A percentile compares a stretch with the other conserved stretches of the same genome.
Evolutionary conservation across 2,888 invertebrate species (phyloP).

Genomic region (Lycocerus yunnanus): DNA sequence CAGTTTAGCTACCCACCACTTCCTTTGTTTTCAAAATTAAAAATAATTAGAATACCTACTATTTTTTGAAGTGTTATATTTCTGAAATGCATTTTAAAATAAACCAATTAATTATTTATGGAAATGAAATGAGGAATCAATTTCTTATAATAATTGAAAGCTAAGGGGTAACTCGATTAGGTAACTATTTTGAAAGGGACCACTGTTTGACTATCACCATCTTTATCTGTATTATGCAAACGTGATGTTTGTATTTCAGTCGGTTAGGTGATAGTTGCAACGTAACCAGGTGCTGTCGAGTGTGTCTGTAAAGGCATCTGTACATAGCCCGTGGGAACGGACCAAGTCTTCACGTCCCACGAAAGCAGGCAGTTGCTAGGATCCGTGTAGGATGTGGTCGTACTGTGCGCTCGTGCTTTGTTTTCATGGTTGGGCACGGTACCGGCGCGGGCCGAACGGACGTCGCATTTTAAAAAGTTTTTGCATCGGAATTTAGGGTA

Average conservation of each 20-base stretch:
- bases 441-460: slow-evolving; percentile 42
- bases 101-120: not conserved
- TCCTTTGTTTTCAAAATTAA: not conserved
- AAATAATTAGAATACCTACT: too few species aligned
- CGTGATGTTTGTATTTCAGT: slow-evolving; percentile 17
- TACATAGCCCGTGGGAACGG: slow-evolving; percentile 33
- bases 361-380: slow-evolving; percentile 28
- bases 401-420: slow-evolving; percentile 32
- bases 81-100: not conserved
- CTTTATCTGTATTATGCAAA: slow-evolving; percentile 10
- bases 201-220: slow-evolving; percentile 13
- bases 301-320: slow-evolving; percentile 29
- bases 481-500: slow-evolving; percentile 15
- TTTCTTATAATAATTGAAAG: slow-evolving; percentile 1
- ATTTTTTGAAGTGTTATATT: too few species aligned
- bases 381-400: slow-evolving; percentile 34
- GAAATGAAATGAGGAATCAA: not conserved
- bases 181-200: slow-evolving; percentile 13
- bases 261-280: slow-evolving; percentile 22
- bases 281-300: slow-evolving; percentile 28
- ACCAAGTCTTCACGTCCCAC: slow-evolving; percentile 30
- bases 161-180: slow-evolving; percentile 13
- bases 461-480: slow-evolving; percentile 32
- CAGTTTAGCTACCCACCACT: not conserved
- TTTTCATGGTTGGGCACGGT: slow-evolving; percentile 34